These are phyloP conservation scores for Momotus momota DNA, from an alignment of 2,797 vertebrate genomes.

Conservation along the genomic window DNA sequence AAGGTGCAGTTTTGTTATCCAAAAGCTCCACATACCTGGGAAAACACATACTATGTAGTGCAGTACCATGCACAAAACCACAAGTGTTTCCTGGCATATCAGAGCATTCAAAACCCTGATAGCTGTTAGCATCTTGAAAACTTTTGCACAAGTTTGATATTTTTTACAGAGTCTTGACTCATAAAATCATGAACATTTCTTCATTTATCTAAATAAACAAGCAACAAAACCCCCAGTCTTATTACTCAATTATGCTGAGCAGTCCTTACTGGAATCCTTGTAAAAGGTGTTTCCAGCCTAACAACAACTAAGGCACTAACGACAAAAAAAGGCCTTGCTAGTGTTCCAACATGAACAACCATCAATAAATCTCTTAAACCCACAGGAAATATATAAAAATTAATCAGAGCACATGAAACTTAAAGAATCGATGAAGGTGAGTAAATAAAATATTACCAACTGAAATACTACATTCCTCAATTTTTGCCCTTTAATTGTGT, in stretches of 20 bases:
- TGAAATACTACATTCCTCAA: not conserved
- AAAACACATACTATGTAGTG: not conserved
- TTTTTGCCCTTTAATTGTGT: not conserved
- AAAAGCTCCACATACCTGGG: not conserved
- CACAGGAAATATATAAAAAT: not conserved
- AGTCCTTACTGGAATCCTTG: not conserved
- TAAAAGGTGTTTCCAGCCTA: not conserved
- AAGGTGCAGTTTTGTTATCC: not conserved
- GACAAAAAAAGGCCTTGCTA: not conserved
- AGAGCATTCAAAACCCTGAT: not conserved
- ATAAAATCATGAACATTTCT: not conserved
- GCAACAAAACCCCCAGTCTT: fast-evolving
- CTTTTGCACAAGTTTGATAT: not conserved
- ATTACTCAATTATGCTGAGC: not conserved
- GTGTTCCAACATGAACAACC: not conserved
- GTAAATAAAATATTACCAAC: not conserved
- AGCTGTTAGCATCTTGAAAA: not conserved
- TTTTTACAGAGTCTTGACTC: not conserved
- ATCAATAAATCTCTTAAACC: not conserved
- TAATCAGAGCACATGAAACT: not conserved
- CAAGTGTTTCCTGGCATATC: not conserved
- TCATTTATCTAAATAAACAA: not conserved
- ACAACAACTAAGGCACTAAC: not conserved
- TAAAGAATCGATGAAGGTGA: not conserved
- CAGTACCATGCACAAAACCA: not conserved